Evolutionary conservation across 2,113 vertebrate genomes (phyloP), one percentile per base, ranked within the genome.

Genomic region (Ammodytes marinus): DNA sequence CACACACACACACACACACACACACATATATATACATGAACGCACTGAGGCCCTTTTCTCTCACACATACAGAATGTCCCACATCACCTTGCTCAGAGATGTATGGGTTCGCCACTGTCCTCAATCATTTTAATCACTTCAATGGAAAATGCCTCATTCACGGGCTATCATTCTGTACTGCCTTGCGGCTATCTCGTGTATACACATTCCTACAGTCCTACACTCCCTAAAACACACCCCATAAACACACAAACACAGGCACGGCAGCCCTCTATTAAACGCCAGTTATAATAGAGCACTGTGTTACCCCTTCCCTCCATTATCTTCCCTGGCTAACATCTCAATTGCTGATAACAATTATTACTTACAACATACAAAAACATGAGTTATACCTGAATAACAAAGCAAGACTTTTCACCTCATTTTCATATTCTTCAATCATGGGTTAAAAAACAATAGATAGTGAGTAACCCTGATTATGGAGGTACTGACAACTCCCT

Each of bases 51-150:
- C 87, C 17, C 72, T 83, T 82, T 77, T 64, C 77, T 77, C 79
- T 59, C 79, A 43, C 83, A 88, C 84, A 84, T 65, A 79, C 64
- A 69, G 74, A 85, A 15, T 80, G 90, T 92, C 90, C 91, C 86
- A 87, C 89, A 84, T 95, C 95, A 95, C 94, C 95, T 94, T 95
- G 93, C 94, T 94, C 83, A 88, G 85, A 94, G 94, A 95, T 93
- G 92, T 94, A 95, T 94, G 89, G 84, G 86, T 90, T 93, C 40
- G 74, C 90, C 69, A 79, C 80, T 92, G 89, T 94, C 92, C 92
- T 95, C 93, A 88, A 95, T 95, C 94, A 94, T 95, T 94, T 93
- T 94, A 95, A 95, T 95, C 94, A 95, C 93, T 91, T 89, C 87
- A 87, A 79, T 87, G 87, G 91, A 94, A 94, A 92, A 92, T 69